A percentile compares a stretch with the other conserved stretches of the same genome.
Evolutionary conservation across 2,888 invertebrate genomes (phyloP).

Genomic region (Cephus spinipes): DNA sequence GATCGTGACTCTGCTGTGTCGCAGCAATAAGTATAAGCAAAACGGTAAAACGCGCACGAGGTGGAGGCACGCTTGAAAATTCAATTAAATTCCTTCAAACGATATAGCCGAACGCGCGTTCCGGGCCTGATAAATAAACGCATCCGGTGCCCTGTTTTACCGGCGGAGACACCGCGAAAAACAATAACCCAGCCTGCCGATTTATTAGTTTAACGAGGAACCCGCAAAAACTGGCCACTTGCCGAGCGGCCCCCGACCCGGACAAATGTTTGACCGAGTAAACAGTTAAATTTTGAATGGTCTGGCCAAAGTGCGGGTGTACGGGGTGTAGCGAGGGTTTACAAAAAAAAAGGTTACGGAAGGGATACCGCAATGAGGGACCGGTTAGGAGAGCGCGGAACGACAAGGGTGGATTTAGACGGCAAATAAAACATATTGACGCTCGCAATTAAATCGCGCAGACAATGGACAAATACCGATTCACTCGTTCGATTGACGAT

Average conservation of each 20-base stretch:
- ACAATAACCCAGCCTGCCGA: slow-evolving; percentile 39
- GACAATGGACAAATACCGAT: slow-evolving; percentile 62
- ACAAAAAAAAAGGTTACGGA: slow-evolving; percentile 15
- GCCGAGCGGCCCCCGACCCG: slow-evolving; percentile 29
- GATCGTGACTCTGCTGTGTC: neutral
- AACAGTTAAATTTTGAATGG: slow-evolving; percentile 49
- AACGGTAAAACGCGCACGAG: neutral
- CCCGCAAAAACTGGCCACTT: slow-evolving; percentile 40
- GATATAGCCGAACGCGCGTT: neutral
- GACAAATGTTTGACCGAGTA: slow-evolving; percentile 48
- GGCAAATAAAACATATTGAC: slow-evolving; percentile 60
- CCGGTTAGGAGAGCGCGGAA: neutral
- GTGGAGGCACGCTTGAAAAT: neutral
- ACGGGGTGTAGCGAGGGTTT: slow-evolving; percentile 1
- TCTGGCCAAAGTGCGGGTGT: slow-evolving; percentile 26
- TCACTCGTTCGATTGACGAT: slow-evolving; percentile 42
- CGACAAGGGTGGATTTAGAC: slow-evolving; percentile 33
- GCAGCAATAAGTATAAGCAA: neutral
- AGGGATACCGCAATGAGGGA: slow-evolving; percentile 1
- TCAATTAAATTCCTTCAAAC: neutral
- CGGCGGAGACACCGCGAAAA: slow-evolving; percentile 20
- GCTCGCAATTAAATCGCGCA: slow-evolving; percentile 62
- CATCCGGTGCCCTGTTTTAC: neutral
- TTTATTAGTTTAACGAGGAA: slow-evolving; percentile 47
- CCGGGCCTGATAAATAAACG: neutral